phyloP scores from a whole-genome alignment of 2,888 invertebrate genomes.

The Plagodis dolabraria region DNA sequence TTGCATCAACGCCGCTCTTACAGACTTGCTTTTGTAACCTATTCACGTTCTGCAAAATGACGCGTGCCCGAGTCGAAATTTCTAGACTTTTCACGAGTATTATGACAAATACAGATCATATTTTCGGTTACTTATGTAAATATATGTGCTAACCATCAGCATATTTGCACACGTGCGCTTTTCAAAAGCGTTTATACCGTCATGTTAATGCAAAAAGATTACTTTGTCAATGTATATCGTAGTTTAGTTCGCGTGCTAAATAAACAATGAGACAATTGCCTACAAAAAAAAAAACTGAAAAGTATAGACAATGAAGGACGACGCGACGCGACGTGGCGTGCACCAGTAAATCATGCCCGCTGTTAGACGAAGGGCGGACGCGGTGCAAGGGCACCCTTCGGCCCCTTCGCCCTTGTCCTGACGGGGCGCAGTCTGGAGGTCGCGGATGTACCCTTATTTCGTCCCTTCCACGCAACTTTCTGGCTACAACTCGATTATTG shows the following conservation, averaged over 20 bases:
- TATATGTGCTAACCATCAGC: background rate
- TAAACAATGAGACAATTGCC: constrained; percentile 4
- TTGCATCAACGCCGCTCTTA: background rate
- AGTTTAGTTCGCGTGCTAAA: background rate
- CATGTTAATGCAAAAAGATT: background rate
- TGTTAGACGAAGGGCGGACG: constrained; percentile 59
- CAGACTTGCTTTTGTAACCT: background rate
- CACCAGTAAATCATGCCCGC: constrained; percentile 36
- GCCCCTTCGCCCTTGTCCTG: constrained; percentile 68
- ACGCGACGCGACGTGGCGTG: constrained; percentile 17
- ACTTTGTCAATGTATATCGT: constrained; percentile 5
- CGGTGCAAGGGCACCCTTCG: constrained; percentile 72
- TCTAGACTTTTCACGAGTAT: too few species aligned
- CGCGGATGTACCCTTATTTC: constrained; percentile 72
- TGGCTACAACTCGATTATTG: constrained; percentile 35
- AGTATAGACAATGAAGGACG: constrained; percentile 16
- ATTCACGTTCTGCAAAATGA: background rate
- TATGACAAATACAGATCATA: background rate
- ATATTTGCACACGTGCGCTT: background rate
- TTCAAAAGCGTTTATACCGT: background rate
- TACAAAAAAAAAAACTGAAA: constrained; percentile 2
- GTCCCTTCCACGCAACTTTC: constrained; percentile 53
- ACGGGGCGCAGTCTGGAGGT: constrained; percentile 78
- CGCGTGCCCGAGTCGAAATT: background rate
- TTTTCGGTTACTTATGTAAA: background rate